Conservation (phyloP, 2,113 vertebrate genomes). For the Neodontobutis hainanensis region DNA sequence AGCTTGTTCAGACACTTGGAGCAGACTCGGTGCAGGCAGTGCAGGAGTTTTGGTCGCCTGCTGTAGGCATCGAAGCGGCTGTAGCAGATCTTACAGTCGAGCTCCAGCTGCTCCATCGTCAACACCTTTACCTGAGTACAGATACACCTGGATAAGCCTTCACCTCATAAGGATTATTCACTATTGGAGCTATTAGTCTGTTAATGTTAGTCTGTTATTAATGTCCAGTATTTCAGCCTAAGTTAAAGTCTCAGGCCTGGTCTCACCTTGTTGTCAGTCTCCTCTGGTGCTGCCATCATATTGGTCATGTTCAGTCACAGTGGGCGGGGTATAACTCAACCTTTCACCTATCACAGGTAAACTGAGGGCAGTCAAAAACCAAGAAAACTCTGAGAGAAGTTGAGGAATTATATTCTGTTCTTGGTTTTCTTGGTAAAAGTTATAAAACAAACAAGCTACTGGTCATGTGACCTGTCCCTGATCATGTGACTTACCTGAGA, state of each 20-base stretch:
- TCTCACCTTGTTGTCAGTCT: neutral
- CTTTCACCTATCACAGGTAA: neutral
- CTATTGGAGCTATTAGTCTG: too few species aligned
- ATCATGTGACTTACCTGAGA: too few species aligned
- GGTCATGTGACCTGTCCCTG: too few species aligned
- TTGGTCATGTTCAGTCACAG: neutral
- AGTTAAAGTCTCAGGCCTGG: too few species aligned
- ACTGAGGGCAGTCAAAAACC: too few species aligned
- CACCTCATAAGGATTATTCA: too few species aligned
- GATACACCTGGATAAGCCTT: neutral
- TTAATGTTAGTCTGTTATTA: too few species aligned
- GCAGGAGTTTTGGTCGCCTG: conserved; percentile 82
- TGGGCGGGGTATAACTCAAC: neutral
- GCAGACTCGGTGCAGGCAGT: conserved; percentile 84
- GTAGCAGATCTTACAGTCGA: conserved; percentile 91
- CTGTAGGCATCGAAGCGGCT: conserved; percentile 79
- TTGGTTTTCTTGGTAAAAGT: too few species aligned
- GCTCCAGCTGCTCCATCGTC: conserved; percentile 53
- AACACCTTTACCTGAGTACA: neutral
- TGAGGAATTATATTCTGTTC: too few species aligned
- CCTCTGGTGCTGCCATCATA: neutral
- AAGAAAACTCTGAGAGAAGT: too few species aligned
- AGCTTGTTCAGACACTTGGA: conserved; percentile 85
- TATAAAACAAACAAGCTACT: too few species aligned
- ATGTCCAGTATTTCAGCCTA: too few species aligned